phyloP scores from a whole-genome alignment of 2,888 invertebrate species.

The Laspeyria flexula region DNA sequence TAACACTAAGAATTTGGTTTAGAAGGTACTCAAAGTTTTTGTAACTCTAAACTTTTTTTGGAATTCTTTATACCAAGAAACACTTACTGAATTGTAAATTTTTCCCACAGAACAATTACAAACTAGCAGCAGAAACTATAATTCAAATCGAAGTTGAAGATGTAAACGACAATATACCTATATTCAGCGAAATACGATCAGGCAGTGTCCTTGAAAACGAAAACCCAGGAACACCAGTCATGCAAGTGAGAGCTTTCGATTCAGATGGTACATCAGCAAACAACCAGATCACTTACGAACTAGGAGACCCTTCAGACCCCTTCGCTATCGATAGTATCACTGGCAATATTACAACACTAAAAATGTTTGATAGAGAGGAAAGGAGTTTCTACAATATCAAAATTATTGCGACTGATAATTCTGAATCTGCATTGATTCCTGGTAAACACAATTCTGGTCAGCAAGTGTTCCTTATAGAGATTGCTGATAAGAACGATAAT shows the following conservation, averaged over 20 bases:
- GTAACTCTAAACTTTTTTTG: not conserved
- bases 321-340: slow-evolving; percentile 94
- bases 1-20: too few species aligned
- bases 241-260: slow-evolving; percentile 95
- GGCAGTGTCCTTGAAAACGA: slow-evolving; percentile 96
- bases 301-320: slow-evolving; percentile 89
- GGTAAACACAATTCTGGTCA: slow-evolving; percentile 90
- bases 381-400: slow-evolving; percentile 95
- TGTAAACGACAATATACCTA: slow-evolving; percentile 96
- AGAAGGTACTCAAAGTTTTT: too few species aligned
- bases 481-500: slow-evolving; percentile 98
- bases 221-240: slow-evolving; percentile 92
- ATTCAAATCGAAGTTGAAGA: slow-evolving; percentile 93
- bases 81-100: not conserved
- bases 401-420: slow-evolving; percentile 96
- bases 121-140: slow-evolving; percentile 91
- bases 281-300: slow-evolving; percentile 93
- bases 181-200: slow-evolving; percentile 92
- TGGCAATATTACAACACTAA: slow-evolving; percentile 94
- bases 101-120: slow-evolving; percentile 89
- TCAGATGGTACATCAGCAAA: slow-evolving; percentile 93
- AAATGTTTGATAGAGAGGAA: slow-evolving; percentile 94
- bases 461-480: slow-evolving; percentile 95
- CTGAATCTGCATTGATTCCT: slow-evolving; percentile 90
- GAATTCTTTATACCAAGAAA: not conserved